Base-by-base conservation (phyloP, 2,888 invertebrate species). In the Pegoplata infirma region DNA sequence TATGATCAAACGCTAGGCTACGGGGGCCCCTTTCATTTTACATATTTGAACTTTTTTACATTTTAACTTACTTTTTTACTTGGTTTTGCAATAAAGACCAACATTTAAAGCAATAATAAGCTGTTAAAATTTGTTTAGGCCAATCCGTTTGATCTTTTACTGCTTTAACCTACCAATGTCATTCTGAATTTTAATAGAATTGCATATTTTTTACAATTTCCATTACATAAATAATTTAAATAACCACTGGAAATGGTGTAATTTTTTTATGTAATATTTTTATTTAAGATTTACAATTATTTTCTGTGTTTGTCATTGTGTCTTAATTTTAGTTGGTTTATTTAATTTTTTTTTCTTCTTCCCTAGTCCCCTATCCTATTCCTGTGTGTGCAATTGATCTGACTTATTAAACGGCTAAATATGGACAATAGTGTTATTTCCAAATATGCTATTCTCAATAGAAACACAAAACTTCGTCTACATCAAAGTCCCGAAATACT, bases 361-460 rank as follows among this genome's bases (percentile, higher is more conserved):
- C 71, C 75, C 47, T 63, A 79, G 75, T 75, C 59, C 61, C 49
- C 10, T 25, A 25, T 44, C 32, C 46, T 46, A 21, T 17, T 23
- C 16, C 58, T 7, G 36, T 59, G 47, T 23, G 47, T 25, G 23
- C 14, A 14, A 32, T 28, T 64, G 40, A 44, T 66, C 28, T 44
- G 44, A 7, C 47, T 8, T 14, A 21, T n/a, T 12, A n/a, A 40
- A 12, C 10, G 10, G 12, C 36, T 36, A 28, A 36, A 56, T 2
- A 79, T 79, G 79, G 80, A 76, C 23, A 53, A 10, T 14, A 10
- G 58, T 10, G 36, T 12, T 17, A 49, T 71, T 61, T 74, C 78
- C 10, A 84, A 84, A 82, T 85, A 81, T 82, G 85, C 85, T 53
- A 74, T 85, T 21, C 58, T 83, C 3, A 74, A 51, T 63, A 80